Evolutionary conservation across 2,113 vertebrate genomes (phyloP).

Genomic region (Pituophis catenifer): DNA sequence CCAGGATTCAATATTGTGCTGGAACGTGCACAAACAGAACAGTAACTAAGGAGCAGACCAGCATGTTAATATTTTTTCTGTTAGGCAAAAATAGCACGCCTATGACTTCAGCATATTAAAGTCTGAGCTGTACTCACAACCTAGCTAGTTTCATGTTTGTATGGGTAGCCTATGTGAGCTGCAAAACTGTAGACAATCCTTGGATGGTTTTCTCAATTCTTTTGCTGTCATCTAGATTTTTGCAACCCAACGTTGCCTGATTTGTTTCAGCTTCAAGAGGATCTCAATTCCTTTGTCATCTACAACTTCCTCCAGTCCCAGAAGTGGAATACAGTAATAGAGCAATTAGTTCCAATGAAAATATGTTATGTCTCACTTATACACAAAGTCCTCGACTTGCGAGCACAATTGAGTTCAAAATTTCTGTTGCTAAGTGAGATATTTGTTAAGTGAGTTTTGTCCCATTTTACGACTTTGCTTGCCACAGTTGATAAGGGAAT

Average conservation of each 20-base stretch:
- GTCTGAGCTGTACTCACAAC: background rate
- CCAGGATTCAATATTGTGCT: conserved; percentile 38
- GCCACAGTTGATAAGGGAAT: background rate
- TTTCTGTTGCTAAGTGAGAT: background rate
- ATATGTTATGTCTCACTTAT: background rate
- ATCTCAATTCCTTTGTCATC: background rate
- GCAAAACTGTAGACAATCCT: background rate
- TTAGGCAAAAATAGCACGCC: background rate
- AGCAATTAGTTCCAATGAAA: background rate
- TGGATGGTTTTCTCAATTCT: background rate
- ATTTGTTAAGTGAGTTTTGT: background rate
- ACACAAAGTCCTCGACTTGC: background rate
- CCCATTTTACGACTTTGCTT: background rate
- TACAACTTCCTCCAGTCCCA: background rate
- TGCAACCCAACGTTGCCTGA: background rate
- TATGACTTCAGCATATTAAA: background rate
- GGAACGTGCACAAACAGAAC: conserved; percentile 34
- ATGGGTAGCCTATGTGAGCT: background rate
- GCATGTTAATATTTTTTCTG: background rate
- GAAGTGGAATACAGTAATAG: background rate
- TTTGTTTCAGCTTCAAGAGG: background rate
- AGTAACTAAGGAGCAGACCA: conserved; percentile 33
- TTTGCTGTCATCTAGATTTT: background rate
- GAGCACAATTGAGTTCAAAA: background rate
- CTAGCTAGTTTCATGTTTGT: background rate